Percentiles rank a stretch among this genome's conserved stretches.
Evolutionary conservation across 1,140 invertebrate genomes (phyloP).

Genomic region (Ctenoplectra terminalis): DNA sequence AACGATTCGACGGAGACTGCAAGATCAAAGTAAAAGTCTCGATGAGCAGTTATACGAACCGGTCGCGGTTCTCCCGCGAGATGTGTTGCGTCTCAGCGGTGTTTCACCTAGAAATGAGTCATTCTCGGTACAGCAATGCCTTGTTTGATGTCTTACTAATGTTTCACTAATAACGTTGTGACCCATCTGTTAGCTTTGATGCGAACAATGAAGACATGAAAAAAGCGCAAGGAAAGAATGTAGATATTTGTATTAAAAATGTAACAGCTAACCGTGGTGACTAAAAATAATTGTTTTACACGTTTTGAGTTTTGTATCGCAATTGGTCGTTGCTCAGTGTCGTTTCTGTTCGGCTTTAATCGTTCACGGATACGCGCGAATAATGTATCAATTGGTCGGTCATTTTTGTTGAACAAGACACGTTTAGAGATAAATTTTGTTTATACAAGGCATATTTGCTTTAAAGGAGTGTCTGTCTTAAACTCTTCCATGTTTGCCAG

Average conservation of each 20-base stretch:
- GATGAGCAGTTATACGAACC: conserved; percentile 56
- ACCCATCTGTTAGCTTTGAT: not conserved
- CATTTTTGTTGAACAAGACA: not conserved
- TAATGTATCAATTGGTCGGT: not conserved
- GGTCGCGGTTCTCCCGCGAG: conserved; percentile 40
- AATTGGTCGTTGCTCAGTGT: not conserved
- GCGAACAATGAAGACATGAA: not conserved
- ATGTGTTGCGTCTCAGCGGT: conserved; percentile 27
- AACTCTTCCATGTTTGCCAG: not conserved
- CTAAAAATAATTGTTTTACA: too few species aligned
- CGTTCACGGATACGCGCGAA: too few species aligned
- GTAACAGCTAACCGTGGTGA: too few species aligned
- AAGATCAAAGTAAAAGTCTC: conserved; percentile 53
- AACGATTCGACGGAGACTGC: not conserved
- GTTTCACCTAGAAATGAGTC: conserved; percentile 53
- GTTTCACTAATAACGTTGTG: too few species aligned
- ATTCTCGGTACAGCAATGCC: conserved; percentile 15
- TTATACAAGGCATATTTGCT: not conserved
- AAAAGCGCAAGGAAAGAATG: not conserved
- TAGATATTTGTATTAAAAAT: too few species aligned
- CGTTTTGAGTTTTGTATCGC: too few species aligned
- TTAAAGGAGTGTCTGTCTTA: conserved; percentile 25
- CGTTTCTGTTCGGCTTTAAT: too few species aligned
- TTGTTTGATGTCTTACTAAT: conserved; percentile 28
- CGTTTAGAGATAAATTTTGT: not conserved